Evolutionary conservation across 2,113 vertebrate species (phyloP), one percentile per base, ranked within the genome.

Genomic region (Paradoxurus hermaphroditus): DNA sequence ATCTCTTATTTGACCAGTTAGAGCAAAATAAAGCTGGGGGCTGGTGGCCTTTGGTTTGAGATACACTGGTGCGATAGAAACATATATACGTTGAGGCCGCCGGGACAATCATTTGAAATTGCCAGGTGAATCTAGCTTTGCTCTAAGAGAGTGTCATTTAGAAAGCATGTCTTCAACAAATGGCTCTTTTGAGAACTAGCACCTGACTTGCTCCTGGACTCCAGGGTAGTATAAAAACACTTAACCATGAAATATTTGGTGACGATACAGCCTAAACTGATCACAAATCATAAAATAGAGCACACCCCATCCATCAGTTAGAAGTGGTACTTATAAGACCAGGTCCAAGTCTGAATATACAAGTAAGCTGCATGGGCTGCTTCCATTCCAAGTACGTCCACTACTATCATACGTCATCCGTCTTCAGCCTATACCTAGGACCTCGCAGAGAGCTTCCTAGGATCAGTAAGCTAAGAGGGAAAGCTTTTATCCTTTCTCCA

Each of bases 1-100:
- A 72, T 34, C 46, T 95, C 39, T 90, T 87, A 85, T 78, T 89
- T 88, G 62, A 77, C 84, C 77, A 95, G 19, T 72, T n/a, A 77
- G 70, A 94, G 19, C n/a, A 81, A 92, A 85, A 53, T 85, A 63
- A 90, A 77, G 70, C 51, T 53, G 56, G 14, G 46, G 27, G 9
- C 23, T 21, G 10, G 5, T 63, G 59, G n/a, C 23, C 49, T 86
- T 86, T 82, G 15, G 34, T 41, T 90, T 92, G 41, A 86, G 41
- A 82, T 29, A 46, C 41, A 56, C 83, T 91, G 25, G 0, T 63
- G 51, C 78, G 29, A 18, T 67, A 56, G 34, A 83, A 95, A 78
- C 25, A 19, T 56, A n/a, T 49, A 4, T 14, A 18, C 25, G n/a
- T 53, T 83, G 70, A 77, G 56, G 39, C 56, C 53, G 73, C 25